These are phyloP conservation scores for Amblyjoppa proteus DNA, from an alignment of 2,888 invertebrate species.

Conservation along the genomic window DNA sequence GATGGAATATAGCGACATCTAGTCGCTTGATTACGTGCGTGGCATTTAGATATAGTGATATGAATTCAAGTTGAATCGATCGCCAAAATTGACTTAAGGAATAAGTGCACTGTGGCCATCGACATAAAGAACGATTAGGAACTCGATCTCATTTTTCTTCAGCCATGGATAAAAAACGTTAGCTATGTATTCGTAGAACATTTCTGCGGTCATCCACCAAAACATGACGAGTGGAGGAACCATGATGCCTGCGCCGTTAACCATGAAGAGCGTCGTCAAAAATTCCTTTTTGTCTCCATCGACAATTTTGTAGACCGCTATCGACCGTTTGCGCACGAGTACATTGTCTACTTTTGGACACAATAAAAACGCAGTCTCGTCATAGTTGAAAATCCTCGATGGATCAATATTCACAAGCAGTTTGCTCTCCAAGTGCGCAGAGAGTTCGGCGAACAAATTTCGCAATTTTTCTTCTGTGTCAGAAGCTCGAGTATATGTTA, in stretches of 20 bases:
- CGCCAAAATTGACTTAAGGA: conserved; percentile 80
- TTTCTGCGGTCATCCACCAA: conserved; percentile 81
- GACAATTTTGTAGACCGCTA: conserved; percentile 70
- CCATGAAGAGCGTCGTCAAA: conserved; percentile 58
- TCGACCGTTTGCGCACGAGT: conserved; percentile 62
- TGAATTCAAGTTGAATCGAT: conserved; percentile 76
- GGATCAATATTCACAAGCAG: conserved; percentile 59
- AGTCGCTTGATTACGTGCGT: conserved; percentile 81
- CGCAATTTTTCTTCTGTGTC: conserved; percentile 65
- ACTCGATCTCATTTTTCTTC: conserved; percentile 73
- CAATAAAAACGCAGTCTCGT: conserved; percentile 71
- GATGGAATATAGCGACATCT: conserved; percentile 79
- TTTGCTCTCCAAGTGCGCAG: conserved; percentile 60
- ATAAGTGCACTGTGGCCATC: conserved; percentile 81
- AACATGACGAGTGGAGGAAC: conserved; percentile 60
- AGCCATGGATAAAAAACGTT: conserved; percentile 81
- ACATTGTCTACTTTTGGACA: conserved; percentile 72
- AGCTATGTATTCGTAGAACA: conserved; percentile 80
- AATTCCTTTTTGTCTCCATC: conserved; percentile 63
- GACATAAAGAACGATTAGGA: conserved; percentile 80
- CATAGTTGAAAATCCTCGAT: conserved; percentile 71
- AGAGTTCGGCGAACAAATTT: conserved; percentile 71
- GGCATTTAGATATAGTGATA: conserved; percentile 78
- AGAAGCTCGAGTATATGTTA: conserved; percentile 62
- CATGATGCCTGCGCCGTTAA: conserved; percentile 48